A percentile compares a stretch with the other conserved stretches of the same genome.
Conservation (phyloP, 2,113 vertebrate genomes). For the Emydocephalus ijimae region DNA sequence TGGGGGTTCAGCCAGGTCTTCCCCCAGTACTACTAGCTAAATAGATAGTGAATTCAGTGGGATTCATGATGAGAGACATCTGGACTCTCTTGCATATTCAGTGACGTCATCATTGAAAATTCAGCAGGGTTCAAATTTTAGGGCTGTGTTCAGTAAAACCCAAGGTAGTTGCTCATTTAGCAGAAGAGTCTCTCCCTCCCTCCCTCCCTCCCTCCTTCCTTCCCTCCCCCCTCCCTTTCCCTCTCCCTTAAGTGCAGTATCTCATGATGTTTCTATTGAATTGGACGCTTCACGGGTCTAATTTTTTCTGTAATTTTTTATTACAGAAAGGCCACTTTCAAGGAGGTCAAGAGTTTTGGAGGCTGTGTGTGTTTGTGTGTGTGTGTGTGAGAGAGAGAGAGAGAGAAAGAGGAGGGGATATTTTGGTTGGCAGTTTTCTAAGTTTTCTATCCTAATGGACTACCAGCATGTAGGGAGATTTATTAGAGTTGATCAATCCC, state of each 20-base stretch:
- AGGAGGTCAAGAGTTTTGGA: not conserved
- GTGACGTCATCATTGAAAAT: not conserved
- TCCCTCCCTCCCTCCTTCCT: fast-evolving
- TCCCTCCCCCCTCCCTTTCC: too few relatives aligned
- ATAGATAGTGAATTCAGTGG: not conserved
- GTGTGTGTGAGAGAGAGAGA: too few relatives aligned
- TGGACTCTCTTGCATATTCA: not conserved
- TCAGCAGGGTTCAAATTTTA: not conserved
- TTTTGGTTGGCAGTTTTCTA: not conserved
- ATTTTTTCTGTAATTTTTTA: not conserved
- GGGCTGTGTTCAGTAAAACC: not conserved
- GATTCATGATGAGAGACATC: not conserved
- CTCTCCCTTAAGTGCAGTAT: not conserved
- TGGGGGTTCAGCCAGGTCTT: not conserved
- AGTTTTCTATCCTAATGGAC: not conserved
- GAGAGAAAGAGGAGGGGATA: not conserved
- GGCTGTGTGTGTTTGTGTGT: not conserved
- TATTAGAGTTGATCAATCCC: not conserved
- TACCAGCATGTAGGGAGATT: not conserved
- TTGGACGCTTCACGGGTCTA: too few relatives aligned
- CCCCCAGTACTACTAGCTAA: not conserved
- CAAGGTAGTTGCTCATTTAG: not conserved
- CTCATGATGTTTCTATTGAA: not conserved
- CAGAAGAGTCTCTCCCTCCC: not conserved
- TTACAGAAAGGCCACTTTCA: not conserved